Conservation (phyloP, 2,113 vertebrate species). For the Cavia porcellus region DNA sequence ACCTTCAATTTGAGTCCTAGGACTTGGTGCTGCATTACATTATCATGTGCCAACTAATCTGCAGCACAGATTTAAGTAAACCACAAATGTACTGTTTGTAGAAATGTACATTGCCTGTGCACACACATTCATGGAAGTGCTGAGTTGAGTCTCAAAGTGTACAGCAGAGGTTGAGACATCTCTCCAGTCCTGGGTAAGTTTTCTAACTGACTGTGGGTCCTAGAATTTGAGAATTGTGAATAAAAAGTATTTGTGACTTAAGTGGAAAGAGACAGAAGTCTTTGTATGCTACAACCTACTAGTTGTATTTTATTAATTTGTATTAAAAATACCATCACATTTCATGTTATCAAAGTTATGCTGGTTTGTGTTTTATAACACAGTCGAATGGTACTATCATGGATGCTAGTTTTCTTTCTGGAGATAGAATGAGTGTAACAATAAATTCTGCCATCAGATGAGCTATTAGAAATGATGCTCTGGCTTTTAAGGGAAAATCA, state of each 20-base stretch:
- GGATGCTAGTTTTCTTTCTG: conserved; percentile 49
- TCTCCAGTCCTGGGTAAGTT: not conserved
- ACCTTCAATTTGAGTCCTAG: not conserved
- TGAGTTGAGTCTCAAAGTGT: not conserved
- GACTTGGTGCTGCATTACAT: not conserved
- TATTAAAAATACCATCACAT: conserved; percentile 67
- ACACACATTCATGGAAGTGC: not conserved
- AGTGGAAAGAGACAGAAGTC: conserved; percentile 16
- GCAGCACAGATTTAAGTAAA: conserved; percentile 8
- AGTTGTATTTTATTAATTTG: conserved; percentile 32
- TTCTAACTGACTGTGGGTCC: conserved; percentile 1
- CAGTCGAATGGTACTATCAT: conserved; percentile 40
- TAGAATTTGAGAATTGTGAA: conserved; percentile 47
- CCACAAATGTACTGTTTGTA: not conserved
- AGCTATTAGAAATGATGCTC: conserved; percentile 61
- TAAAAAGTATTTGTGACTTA: conserved; percentile 24
- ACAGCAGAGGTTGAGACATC: not conserved
- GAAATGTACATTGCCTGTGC: not conserved
- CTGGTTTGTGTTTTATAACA: conserved; percentile 43
- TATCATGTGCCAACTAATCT: conserved; percentile 1
- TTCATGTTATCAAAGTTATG: conserved; percentile 59
- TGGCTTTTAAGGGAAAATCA: conserved; percentile 66
- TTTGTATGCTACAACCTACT: conserved; percentile 34
- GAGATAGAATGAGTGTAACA: conserved; percentile 44
- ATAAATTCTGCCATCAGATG: conserved; percentile 52